Base-by-base conservation (phyloP, 1,140 invertebrate genomes). In the Centruroides vittatus region DNA sequence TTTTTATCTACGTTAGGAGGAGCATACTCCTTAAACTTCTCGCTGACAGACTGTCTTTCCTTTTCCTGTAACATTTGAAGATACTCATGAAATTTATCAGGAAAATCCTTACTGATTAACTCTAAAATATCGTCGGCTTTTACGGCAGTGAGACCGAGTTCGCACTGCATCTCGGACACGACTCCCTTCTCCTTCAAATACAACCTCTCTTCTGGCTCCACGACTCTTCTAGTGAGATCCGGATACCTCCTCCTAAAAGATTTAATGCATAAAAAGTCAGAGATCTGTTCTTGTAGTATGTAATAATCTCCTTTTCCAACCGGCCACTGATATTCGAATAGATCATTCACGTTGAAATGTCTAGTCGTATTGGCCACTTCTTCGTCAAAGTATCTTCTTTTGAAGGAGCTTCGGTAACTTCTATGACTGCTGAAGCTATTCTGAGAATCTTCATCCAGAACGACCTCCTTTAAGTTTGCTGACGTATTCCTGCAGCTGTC, bases 201-300 rank as follows among this genome's bases (percentile, higher is more conserved):
- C 71, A 89, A 86, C 62, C 88, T 81, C 74, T 97, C 93, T 67
- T 91, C 86, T 75, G 89, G 88, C 57, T 92, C 88, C 34, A 95
- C 85, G 53, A 84, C 77, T 57, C 93, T 77, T 59, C 93, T 78
- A 51, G 84, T 83, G 11, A 96, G 72, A 73, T 93, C 89, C 50
- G 93, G 92, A 76, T 97, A 96, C 73, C 93, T 91, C 65, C 93
- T 79, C 73, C 95, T 95, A 72, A 98, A 97, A 47, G 91, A 93
- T 69, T 93, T 95, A 12, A 97, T 85, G 12, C 86, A 88, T 35
- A 98, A 77, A 75, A 87, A 97, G 68, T 93, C 86, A 0, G 89
- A 88, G 54, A 97, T 85, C 76, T 95, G 89, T 75, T 94, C 91
- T 70, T 93, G 91, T 53, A 94, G 80, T 81, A 93, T 87, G 68